These are phyloP conservation scores for Lethocerus indicus DNA, from an alignment of 1,140 invertebrate genomes.

Conservation along the genomic window DNA sequence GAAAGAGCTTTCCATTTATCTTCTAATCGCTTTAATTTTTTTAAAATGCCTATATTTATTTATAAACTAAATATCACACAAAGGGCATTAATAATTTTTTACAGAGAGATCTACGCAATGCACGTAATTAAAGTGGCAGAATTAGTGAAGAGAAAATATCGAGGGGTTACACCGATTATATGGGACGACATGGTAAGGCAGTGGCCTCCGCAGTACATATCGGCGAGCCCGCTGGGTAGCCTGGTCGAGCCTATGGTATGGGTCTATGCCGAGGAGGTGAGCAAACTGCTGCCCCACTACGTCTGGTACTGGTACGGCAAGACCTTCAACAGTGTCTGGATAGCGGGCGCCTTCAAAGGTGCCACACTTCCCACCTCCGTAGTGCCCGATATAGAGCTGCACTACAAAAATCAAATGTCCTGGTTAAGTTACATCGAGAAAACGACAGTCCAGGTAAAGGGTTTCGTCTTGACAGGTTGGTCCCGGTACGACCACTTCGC, in stretches of 20 bases:
- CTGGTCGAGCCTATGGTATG: slow-evolving; percentile 35
- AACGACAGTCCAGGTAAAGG: slow-evolving; percentile 6
- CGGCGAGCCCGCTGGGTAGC: slow-evolving; percentile 24
- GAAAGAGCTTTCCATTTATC: too few relatives aligned
- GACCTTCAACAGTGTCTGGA: slow-evolving; percentile 29
- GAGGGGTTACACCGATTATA: slow-evolving; percentile 26
- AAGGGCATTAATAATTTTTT: slow-evolving; percentile 1
- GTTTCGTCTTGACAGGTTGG: slow-evolving; percentile 17
- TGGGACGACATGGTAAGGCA: slow-evolving; percentile 49
- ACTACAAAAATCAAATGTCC: slow-evolving; percentile 20
- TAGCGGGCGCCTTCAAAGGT: slow-evolving; percentile 44
- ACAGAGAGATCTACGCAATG: slow-evolving; percentile 13
- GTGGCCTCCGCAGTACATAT: slow-evolving; percentile 24
- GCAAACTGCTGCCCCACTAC: neutral
- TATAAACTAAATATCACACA: too few relatives aligned
- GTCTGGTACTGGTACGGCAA: slow-evolving; percentile 1
- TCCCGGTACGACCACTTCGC: slow-evolving; percentile 41
- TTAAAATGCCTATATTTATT: too few relatives aligned
- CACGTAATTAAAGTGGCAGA: slow-evolving; percentile 15
- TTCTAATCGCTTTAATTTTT: too few relatives aligned
- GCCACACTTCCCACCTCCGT: slow-evolving; percentile 30
- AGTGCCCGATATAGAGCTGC: slow-evolving; percentile 30
- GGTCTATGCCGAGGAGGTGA: slow-evolving; percentile 16
- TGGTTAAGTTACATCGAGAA: slow-evolving; percentile 13
- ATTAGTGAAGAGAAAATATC: slow-evolving; percentile 22